A percentile compares a stretch with the other conserved stretches of the same genome.
phyloP scores from a whole-genome alignment of 1,140 invertebrate species.

The Drosophila bipectinata region DNA sequence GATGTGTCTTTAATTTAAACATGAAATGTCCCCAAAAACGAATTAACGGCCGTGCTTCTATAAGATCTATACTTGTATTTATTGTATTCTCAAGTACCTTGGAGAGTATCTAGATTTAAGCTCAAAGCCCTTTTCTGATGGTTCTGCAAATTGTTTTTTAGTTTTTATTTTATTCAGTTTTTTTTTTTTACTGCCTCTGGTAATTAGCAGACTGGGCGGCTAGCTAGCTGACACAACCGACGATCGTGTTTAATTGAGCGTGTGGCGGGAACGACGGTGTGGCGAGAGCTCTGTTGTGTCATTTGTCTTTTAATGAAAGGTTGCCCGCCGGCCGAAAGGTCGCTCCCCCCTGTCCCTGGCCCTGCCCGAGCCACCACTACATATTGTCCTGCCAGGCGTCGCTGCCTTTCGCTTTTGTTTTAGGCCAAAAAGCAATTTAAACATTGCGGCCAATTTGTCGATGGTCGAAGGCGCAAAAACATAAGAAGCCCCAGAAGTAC shows the following conservation, averaged over 20 bases:
- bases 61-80: no score
- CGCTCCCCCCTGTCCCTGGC: background rate
- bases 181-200: constrained; percentile 8
- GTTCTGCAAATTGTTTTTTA: constrained; percentile 4
- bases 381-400: constrained; percentile 59
- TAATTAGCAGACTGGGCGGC: constrained; percentile 59
- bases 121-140: background rate
- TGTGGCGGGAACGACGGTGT: no score
- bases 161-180: background rate
- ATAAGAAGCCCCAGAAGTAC: constrained; percentile 28
- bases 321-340: constrained; percentile 49
- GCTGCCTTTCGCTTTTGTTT: constrained; percentile 62
- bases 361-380: constrained; percentile 14
- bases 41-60: constrained; percentile 7
- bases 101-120: background rate
- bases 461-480: constrained; percentile 42
- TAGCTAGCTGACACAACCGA: constrained; percentile 30
- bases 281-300: constrained; percentile 50
- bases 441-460: constrained; percentile 70
- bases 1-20: constrained; percentile 62
- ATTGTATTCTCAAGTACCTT: no score
- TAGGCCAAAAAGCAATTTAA: constrained; percentile 61
- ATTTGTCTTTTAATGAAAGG: constrained; percentile 77
- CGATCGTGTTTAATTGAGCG: constrained; percentile 81
- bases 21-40: constrained; percentile 44